Base-by-base conservation (phyloP, 2,888 invertebrate species). In the Galerucella calmariensis region DNA sequence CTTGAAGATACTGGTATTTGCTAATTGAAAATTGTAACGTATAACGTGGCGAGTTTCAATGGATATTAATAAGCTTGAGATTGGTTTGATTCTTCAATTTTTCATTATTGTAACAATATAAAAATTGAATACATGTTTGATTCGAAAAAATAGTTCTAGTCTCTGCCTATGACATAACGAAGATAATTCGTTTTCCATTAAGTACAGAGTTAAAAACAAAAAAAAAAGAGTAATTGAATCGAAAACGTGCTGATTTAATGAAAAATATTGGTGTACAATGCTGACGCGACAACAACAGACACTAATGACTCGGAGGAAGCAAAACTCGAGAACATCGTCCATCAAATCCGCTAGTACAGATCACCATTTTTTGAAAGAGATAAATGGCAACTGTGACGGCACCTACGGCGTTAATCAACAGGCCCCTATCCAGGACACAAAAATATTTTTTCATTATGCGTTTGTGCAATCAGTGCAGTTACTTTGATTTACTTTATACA, bases 251-350 rank as follows among this genome's bases (percentile, higher is more conserved):
- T 59, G 66, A 72, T 66, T 67, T 67, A 14, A 59, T 46, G 66
- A 61, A 72, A 72, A 72, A 72, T 65, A 48, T 58, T 56, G 59
- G 51, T 72, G 59, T 41, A 72, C 72, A 72, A 59, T 72, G 72
- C 72, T 72, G 72, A 72, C 58, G 63, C 56, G 72, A 67, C 72
- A 72, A 72, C 72, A 72, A 67, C 72, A 72, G 59, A 20, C 66
- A 27, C 66, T 72, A 72, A 72, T 72, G 72, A 72, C 58, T 66
- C 59, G 59, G 66, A 66, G 66, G 66, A 72, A 46, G 66, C 66
- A 66, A 63, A 70, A 65, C 63, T 70, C 61, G 59, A 61, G 24
- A 41, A 53, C 59, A 48, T 72, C 72, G 67, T 72, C 66, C 72
- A 72, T 72, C 67, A 72, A 66, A 72, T 66, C 58, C 66, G 58